These are phyloP conservation scores for Amphipoea lucens DNA, from an alignment of 2,888 invertebrate genomes.

Conservation along the genomic window DNA sequence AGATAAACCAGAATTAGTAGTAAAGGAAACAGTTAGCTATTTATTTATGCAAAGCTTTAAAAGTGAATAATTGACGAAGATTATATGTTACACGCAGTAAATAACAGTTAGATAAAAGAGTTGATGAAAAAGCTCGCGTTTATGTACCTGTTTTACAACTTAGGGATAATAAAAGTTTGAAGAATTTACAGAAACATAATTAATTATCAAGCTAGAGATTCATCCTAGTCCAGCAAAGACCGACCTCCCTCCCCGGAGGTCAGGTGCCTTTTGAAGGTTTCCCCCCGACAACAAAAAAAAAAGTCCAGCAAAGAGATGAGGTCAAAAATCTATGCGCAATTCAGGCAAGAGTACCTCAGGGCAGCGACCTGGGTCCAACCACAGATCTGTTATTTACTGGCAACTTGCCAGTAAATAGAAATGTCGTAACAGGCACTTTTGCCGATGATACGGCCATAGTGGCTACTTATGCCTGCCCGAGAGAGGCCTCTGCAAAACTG, in stretches of 20 bases:
- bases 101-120: conserved; percentile 21
- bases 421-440: background rate
- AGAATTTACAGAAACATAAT: background rate
- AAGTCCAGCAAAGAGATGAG: no score
- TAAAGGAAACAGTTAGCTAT: conserved; percentile 13
- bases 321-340: no score
- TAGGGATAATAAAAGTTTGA: background rate
- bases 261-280: no score
- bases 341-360: background rate
- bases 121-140: background rate
- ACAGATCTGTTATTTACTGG: background rate
- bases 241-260: no score
- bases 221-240: background rate
- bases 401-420: background rate
- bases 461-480: background rate
- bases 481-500: background rate
- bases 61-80: conserved; percentile 3
- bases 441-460: background rate
- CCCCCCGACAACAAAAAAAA: no score
- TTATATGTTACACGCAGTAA: conserved; percentile 2
- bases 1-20: conserved; percentile 14
- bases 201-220: background rate
- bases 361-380: background rate
- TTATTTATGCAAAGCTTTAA: conserved; percentile 2
- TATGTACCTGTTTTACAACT: background rate